These are phyloP conservation scores for Actenoides hombroni DNA, from an alignment of 2,113 vertebrate genomes.

Conservation along the genomic window DNA sequence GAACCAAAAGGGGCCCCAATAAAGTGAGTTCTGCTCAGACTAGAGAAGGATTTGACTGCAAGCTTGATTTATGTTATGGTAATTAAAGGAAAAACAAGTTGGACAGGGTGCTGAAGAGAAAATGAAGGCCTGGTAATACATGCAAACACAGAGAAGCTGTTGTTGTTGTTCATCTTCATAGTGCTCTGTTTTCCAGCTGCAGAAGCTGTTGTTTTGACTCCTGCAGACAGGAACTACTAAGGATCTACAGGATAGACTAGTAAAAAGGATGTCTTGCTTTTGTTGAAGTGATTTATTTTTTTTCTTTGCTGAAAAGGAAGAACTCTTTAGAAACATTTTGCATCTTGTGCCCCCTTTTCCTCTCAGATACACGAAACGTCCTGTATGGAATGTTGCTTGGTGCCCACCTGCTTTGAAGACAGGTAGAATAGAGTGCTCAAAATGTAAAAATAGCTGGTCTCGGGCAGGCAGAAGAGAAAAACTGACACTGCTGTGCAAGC, in stretches of 20 bases:
- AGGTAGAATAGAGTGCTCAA: background rate
- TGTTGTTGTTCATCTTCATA: background rate
- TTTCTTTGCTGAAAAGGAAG: background rate
- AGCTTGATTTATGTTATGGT: conserved; percentile 6
- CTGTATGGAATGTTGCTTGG: background rate
- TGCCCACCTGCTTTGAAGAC: background rate
- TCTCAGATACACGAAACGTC: background rate
- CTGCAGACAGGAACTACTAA: background rate
- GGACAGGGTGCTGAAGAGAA: conserved; percentile 29
- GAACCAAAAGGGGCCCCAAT: background rate
- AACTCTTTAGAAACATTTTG: background rate
- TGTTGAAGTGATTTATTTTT: background rate
- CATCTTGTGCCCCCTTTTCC: background rate
- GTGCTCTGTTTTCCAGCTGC: background rate
- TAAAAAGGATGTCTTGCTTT: background rate
- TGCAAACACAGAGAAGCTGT: background rate
- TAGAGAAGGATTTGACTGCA: background rate
- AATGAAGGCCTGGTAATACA: conserved; percentile 2
- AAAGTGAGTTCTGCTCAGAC: background rate
- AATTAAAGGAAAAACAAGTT: conserved; percentile 63
- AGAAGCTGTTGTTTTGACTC: background rate
- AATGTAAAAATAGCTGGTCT: background rate
- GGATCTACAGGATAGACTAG: background rate
- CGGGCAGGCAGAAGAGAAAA: background rate
- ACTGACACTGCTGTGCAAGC: background rate